These are phyloP conservation scores for Vireo altiloquus DNA, from an alignment of 2,113 vertebrate species.

Conservation along the genomic window DNA sequence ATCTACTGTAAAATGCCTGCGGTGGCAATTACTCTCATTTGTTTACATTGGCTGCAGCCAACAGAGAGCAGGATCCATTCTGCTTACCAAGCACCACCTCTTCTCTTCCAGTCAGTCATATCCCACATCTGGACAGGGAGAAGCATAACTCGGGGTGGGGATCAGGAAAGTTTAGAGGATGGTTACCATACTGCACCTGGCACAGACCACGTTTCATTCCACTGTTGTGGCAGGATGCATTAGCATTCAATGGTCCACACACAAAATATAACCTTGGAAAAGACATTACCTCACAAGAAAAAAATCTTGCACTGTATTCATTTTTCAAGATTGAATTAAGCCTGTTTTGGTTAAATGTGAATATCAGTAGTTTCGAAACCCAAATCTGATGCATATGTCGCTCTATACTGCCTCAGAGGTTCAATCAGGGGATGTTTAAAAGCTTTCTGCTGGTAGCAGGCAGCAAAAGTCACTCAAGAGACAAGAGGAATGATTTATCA, in stretches of 20 bases:
- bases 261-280: conserved; percentile 23
- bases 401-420: conserved; percentile 33
- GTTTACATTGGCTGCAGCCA: conserved; percentile 30
- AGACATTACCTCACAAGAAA: conserved; percentile 63
- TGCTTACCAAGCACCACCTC: neutral
- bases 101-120: neutral
- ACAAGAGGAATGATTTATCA: conserved; percentile 37
- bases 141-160: neutral
- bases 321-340: conserved; percentile 57
- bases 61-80: neutral
- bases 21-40: conserved; percentile 3
- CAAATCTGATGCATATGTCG: conserved; percentile 11
- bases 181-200: neutral
- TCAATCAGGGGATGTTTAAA: conserved; percentile 18
- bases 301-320: conserved; percentile 37
- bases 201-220: neutral
- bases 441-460: conserved; percentile 36
- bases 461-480: conserved; percentile 24
- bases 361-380: conserved; percentile 47
- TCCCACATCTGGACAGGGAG: neutral
- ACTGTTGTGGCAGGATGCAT: neutral
- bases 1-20: neutral
- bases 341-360: conserved; percentile 41
- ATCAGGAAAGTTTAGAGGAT: neutral
- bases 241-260: neutral